These are phyloP conservation scores for Scrobipalpa costella DNA, from an alignment of 2,888 invertebrate genomes.

Conservation along the genomic window DNA sequence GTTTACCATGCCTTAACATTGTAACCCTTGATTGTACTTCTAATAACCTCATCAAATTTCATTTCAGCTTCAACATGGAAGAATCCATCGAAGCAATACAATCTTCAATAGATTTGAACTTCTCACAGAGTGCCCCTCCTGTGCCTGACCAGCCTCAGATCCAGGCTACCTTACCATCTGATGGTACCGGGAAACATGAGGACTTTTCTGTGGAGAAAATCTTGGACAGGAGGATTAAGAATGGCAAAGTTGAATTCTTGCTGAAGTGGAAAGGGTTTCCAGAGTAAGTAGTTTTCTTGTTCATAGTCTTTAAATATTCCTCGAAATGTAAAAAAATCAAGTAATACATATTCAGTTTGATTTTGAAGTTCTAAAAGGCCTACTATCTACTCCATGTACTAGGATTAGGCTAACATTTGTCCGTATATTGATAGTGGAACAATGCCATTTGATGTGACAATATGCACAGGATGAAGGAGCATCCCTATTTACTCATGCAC, in stretches of 20 bases:
- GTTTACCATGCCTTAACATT: too few relatives aligned
- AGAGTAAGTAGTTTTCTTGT: conserved; percentile 67
- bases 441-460: too few relatives aligned
- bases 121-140: conserved; percentile 39
- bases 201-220: conserved; percentile 90
- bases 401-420: too few relatives aligned
- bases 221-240: conserved; percentile 84
- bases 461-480: too few relatives aligned
- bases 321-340: too few relatives aligned
- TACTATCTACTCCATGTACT: too few relatives aligned
- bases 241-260: conserved; percentile 85
- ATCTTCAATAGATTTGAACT: conserved; percentile 32
- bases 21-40: too few relatives aligned
- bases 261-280: conserved; percentile 86
- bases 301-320: background rate
- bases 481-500: too few relatives aligned
- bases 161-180: background rate
- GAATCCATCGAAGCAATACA: conserved; percentile 40
- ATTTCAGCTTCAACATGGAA: conserved; percentile 30
- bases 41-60: background rate
- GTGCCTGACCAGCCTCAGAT: conserved; percentile 8
- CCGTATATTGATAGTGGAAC: too few relatives aligned
- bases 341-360: too few relatives aligned
- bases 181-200: conserved; percentile 66
- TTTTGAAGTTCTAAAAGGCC: too few relatives aligned